Evolutionary conservation across 2,888 invertebrate species (phyloP), one percentile per base, ranked within the genome.

Genomic region (Stenurella melanura): DNA sequence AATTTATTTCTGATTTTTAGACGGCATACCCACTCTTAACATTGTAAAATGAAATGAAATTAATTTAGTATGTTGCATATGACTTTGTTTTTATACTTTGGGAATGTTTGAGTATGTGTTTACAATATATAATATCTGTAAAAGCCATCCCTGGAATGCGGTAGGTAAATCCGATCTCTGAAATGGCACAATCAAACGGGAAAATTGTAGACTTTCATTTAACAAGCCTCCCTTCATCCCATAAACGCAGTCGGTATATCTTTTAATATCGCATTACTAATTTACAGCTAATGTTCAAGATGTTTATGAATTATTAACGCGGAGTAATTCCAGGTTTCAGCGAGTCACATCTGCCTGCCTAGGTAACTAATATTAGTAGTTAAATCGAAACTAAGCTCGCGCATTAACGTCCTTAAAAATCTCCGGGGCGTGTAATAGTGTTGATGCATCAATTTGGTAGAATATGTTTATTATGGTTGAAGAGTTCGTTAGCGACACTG

Each of bases 381-480:
- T 34, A 50, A 42, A 57, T 54, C 19, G 67, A 50, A 26, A 56
- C 30, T 17, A 56, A 21, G 57, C 69, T 38, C 42, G 12, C 69
- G 34, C 56, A 54, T 56, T 57, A 56, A 57, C 34, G 69, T 38
- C 58, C 69, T 19, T 67, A 70, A 78, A 73, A 79, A 76, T 69
- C 74, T 56, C 21, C 73, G 61, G 69, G 67, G 72, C 75, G 79
- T 76, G 73, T 75, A 71, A 75, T 74, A 61, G 73, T 73, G 80
- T 82, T 82, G 83, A 83, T 79, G 80, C 82, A 80, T 83, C 82
- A 84, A 83, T 84, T 83, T 81, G 76, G 78, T 71, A 73, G 83
- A 83, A 84, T 81, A 81, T 83, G 81, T 83, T 81, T 81, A 84
- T 83, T 83, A 83, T 75, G 77, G 79, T 64, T 68, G 76, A 73